These are phyloP conservation scores for Clarias fuscus DNA, from an alignment of 2,797 vertebrate genomes.

Conservation along the genomic window DNA sequence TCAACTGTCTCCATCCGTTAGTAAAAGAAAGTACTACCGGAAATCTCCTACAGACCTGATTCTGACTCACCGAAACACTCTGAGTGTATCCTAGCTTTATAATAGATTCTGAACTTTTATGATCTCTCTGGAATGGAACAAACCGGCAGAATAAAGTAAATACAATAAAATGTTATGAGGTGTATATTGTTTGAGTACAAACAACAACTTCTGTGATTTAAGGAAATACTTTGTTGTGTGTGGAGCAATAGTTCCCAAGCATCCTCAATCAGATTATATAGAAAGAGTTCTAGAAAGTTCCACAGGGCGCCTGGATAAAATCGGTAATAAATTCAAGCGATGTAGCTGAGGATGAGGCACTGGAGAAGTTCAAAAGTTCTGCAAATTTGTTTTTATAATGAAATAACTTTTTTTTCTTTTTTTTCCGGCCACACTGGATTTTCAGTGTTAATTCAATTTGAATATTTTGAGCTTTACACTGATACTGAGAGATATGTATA, in stretches of 20 bases:
- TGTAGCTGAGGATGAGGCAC: neutral
- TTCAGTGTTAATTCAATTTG: neutral
- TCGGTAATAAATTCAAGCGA: neutral
- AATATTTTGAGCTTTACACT: neutral
- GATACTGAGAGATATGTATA: neutral
- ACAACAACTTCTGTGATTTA: neutral
- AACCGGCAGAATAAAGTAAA: neutral
- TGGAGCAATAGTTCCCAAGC: neutral
- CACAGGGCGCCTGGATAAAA: neutral
- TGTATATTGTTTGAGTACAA: neutral
- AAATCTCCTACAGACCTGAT: neutral
- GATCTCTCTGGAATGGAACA: neutral
- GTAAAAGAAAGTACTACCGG: neutral
- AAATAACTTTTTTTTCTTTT: neutral
- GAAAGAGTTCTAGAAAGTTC: neutral
- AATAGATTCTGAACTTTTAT: neutral
- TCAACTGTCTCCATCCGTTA: neutral
- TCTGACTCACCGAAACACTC: neutral
- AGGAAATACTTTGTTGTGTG: neutral
- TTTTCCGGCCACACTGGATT: neutral
- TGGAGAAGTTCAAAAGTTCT: neutral
- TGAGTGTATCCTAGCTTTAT: neutral
- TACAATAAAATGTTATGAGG: neutral
- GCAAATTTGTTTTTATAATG: neutral
- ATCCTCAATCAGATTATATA: neutral